These are phyloP conservation scores for Cygnus atratus DNA, from an alignment of 2,113 vertebrate genomes.

Conservation along the genomic window DNA sequence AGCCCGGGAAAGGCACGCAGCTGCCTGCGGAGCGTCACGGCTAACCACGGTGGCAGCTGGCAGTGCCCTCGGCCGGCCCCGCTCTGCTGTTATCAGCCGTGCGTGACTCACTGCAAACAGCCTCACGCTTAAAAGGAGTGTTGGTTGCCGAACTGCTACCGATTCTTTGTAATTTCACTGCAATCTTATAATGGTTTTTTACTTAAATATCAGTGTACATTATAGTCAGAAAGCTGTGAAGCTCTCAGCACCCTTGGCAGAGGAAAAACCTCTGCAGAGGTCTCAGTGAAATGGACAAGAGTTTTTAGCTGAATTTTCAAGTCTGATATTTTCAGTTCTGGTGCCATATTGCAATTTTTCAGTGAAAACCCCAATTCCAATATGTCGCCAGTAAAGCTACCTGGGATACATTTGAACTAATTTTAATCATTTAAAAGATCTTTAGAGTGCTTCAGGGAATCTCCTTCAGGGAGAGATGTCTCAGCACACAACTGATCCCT, in stretches of 20 bases:
- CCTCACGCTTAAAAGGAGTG: neutral
- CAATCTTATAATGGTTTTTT: neutral
- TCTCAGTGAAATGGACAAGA: neutral
- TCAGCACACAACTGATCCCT: neutral
- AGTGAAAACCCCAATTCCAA: neutral
- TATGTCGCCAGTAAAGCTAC: neutral
- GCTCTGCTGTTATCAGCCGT: fast-evolving
- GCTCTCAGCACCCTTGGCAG: neutral
- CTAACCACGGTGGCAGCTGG: neutral
- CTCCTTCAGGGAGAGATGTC: neutral
- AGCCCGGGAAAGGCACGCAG: neutral
- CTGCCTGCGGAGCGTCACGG: fast-evolving
- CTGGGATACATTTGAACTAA: neutral
- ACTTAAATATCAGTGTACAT: neutral
- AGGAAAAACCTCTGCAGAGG: neutral
- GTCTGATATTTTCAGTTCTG: too few species aligned
- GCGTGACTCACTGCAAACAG: neutral
- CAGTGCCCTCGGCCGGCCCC: neutral
- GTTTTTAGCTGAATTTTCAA: neutral
- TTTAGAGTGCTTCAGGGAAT: neutral
- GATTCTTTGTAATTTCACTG: neutral
- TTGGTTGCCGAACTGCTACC: neutral
- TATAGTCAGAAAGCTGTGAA: neutral
- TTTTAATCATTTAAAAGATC: neutral
- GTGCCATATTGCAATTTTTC: neutral